Percentiles rank a stretch among this genome's conserved stretches.
These are phyloP conservation scores for Illadopsis cleaveri DNA, from an alignment of 2,113 vertebrate genomes.

Conservation along the genomic window DNA sequence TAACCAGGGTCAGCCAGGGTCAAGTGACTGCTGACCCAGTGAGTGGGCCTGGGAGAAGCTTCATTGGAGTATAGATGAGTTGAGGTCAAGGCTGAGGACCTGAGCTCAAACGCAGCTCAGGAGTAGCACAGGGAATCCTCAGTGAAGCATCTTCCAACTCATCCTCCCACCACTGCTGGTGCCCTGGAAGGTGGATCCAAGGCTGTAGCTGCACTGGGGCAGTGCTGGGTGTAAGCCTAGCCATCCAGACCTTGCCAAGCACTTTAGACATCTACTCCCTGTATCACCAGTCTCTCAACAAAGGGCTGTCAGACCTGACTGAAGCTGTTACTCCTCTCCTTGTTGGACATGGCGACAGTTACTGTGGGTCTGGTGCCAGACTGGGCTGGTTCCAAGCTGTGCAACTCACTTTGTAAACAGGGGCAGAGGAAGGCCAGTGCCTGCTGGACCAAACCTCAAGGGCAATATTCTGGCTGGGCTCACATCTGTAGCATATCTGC, in stretches of 20 bases:
- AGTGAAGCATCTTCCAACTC: not conserved
- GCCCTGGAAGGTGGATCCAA: not conserved
- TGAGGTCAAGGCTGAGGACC: not conserved
- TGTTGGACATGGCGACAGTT: not conserved
- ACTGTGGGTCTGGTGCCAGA: not conserved
- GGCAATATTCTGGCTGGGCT: rapidly evolving
- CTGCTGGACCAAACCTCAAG: not conserved
- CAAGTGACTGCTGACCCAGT: not conserved
- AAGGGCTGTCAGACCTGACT: not conserved
- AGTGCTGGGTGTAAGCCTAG: not conserved
- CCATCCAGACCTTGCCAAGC: not conserved
- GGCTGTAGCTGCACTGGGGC: not conserved
- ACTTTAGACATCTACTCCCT: not conserved
- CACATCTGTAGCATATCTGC: not conserved
- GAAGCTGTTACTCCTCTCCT: not conserved
- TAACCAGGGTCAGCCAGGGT: not conserved
- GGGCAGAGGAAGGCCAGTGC: not conserved
- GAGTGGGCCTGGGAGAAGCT: not conserved
- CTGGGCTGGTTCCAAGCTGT: not conserved
- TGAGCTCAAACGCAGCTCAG: not conserved
- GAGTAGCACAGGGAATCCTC: not conserved
- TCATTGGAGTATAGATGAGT: not conserved
- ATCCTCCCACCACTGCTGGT: not conserved
- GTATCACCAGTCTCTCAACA: not conserved
- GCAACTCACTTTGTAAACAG: not conserved